Percentiles rank a stretch among this genome's conserved stretches.
phyloP scores from a whole-genome alignment of 2,113 vertebrate species.

The Lonchura striata region DNA sequence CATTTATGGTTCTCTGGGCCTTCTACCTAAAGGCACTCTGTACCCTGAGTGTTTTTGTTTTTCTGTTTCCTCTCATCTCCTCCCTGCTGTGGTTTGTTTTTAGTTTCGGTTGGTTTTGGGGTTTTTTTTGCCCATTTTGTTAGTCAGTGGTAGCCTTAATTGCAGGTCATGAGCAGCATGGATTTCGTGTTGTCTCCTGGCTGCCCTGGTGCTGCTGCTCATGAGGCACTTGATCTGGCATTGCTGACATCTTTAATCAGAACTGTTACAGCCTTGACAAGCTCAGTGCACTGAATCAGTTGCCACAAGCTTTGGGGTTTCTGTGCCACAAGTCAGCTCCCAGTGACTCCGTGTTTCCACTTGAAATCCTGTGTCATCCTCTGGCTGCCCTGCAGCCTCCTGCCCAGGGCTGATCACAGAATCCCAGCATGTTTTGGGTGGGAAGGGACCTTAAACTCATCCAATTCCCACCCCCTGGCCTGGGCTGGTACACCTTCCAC shows the following conservation, averaged over 20 bases:
- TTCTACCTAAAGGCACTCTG: not conserved
- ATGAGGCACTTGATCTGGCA: not conserved
- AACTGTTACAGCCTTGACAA: not conserved
- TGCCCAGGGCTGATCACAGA: not conserved
- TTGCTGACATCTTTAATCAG: not conserved
- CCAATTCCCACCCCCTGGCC: not conserved
- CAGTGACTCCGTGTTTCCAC: not conserved
- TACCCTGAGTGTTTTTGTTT: not conserved
- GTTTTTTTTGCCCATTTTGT: not conserved
- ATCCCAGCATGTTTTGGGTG: not conserved
- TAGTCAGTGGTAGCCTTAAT: not conserved
- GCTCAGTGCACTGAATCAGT: not conserved
- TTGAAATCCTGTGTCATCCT: not conserved
- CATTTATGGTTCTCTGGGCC: not conserved
- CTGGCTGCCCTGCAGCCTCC: not conserved
- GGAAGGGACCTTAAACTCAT: not conserved
- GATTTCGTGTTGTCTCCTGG: not conserved
- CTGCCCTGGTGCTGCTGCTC: not conserved
- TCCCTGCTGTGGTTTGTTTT: not conserved
- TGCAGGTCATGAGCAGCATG: rapidly evolving
- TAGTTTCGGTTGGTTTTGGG: not conserved
- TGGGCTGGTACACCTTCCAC: not conserved
- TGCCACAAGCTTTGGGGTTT: not conserved
- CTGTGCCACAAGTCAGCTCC: not conserved
- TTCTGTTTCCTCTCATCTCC: not conserved